Evolutionary conservation across 2,888 invertebrate genomes (phyloP).

Genomic region (Diplazon laetatorius): DNA sequence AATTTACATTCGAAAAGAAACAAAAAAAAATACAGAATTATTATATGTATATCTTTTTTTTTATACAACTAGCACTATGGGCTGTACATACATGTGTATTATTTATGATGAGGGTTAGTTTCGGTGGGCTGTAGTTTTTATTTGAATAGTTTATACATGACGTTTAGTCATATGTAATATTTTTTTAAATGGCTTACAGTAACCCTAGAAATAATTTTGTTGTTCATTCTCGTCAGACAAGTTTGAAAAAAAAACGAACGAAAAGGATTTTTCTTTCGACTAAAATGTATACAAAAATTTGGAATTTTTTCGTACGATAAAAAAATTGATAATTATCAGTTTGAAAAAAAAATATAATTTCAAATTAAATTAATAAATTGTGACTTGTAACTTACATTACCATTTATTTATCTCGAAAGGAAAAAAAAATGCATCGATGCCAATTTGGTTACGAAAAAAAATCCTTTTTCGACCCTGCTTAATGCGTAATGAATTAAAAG

Average conservation of each 20-base stretch:
- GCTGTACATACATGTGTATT: constrained; percentile 44
- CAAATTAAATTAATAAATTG: constrained; percentile 5
- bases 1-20: constrained; percentile 10
- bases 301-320: not conserved
- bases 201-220: constrained; percentile 44
- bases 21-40: not conserved
- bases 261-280: not conserved
- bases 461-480: not conserved
- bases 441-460: too few species aligned
- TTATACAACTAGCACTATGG: constrained; percentile 18
- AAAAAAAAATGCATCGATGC: too few species aligned
- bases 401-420: not conserved
- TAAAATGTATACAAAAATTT: too few species aligned
- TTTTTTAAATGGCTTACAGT: constrained; percentile 46
- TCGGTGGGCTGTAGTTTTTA: constrained; percentile 41
- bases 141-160: constrained; percentile 24
- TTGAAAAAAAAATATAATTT: not conserved
- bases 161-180: constrained; percentile 42
- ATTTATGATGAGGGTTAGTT: constrained; percentile 37
- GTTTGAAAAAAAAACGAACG: too few species aligned
- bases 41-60: too few species aligned
- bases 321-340: not conserved
- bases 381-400: not conserved
- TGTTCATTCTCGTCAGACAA: not conserved
- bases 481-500: not conserved